Conservation (phyloP, 2,888 invertebrate species). For the Himalopsyche kuldschensis region DNA sequence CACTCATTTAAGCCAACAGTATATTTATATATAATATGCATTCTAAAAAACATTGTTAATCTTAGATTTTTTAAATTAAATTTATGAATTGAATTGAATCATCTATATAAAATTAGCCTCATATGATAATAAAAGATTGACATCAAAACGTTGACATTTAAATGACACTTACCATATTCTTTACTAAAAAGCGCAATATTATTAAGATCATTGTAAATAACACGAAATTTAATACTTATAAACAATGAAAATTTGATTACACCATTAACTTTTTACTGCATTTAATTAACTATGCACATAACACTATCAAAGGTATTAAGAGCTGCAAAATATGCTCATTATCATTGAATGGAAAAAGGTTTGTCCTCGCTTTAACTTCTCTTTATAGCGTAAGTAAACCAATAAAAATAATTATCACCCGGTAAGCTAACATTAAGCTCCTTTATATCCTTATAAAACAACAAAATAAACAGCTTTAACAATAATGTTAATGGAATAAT, state of each 20-base stretch:
- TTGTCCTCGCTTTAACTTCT: neutral
- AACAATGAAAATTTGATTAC: neutral
- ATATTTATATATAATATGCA: too few relatives aligned
- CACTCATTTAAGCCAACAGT: too few relatives aligned
- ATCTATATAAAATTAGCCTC: too few relatives aligned
- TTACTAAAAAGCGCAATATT: too few relatives aligned
- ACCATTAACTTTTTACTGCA: neutral
- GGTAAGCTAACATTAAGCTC: slow-evolving; percentile 29
- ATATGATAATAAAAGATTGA: too few relatives aligned
- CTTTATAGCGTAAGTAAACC: slow-evolving; percentile 20
- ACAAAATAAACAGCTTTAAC: slow-evolving; percentile 28
- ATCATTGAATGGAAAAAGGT: neutral
- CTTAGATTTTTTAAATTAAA: too few relatives aligned
- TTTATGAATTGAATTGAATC: too few relatives aligned
- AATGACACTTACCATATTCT: too few relatives aligned
- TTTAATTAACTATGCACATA: neutral
- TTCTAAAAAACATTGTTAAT: too few relatives aligned
- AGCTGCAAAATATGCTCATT: neutral
- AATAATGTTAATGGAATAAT: slow-evolving; percentile 32
- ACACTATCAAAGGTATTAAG: neutral
- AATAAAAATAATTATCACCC: slow-evolving; percentile 36
- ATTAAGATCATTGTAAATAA: too few relatives aligned
- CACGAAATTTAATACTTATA: neutral
- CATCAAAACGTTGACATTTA: too few relatives aligned
- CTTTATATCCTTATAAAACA: slow-evolving; percentile 26